Evolutionary conservation across 2,888 invertebrate species (phyloP), one percentile per base, ranked within the genome.

Genomic region (Caradrina clavipalpis): DNA sequence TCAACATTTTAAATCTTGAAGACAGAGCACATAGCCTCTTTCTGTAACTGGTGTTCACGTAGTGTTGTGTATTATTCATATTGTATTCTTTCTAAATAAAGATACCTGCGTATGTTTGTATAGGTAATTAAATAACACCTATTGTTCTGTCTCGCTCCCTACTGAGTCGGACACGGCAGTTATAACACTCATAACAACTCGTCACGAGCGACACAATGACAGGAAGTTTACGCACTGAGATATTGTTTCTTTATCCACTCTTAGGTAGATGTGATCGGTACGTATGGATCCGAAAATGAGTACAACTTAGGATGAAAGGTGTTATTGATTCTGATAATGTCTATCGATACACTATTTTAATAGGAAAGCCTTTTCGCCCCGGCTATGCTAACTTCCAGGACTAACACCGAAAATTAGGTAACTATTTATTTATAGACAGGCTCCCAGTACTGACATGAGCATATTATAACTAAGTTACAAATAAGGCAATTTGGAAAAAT

Each of bases 61-160:
- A 1, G 35, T 35, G 35, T 35, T 35, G 35, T 35, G 11, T 17
- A 45, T 45, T 45, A 45, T 45, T 45, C n/a, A 17, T 49, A 31
- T 56, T 39, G 42, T 75, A 54, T 62, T 67, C 62, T 67, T 63
- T 59, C 56, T 65, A 53, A 65, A 62, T 53, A 56, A 55, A 73
- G 67, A 49, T 54, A 64, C 56, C 50, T 50, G 49, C 42, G 21
- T 15, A 64, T 59, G 71, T 71, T 60, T 69, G 17, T 45, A 15
- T 17, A 45, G 4, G 45, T 47, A 76, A 69, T 78, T 64, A 62
- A 65, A 78, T 66, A 80, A 63, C 70, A 76, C 64, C 76, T 60
- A 78, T 82, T 82, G 82, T 82, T 73, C 61, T 62, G 11, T 11
- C 1, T 76, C 70, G 76, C 69, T 61, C 76, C 73, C 63, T 57